phyloP scores from a whole-genome alignment of 92 coral and sea anemone species.

The Galaxea fascicularis region DNA sequence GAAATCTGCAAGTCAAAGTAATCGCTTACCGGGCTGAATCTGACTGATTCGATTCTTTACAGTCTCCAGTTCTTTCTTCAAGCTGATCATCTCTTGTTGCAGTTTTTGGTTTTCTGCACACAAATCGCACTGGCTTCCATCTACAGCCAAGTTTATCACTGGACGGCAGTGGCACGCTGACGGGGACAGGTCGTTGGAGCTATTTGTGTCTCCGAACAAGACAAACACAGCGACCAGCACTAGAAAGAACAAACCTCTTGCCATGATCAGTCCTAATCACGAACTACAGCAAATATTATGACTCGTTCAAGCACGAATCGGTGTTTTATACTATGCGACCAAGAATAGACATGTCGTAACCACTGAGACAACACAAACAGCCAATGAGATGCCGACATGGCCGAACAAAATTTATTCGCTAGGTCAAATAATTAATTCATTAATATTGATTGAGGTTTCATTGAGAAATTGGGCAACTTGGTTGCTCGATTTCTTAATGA shows the following conservation, averaged over 20 bases:
- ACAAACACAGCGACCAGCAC: neutral
- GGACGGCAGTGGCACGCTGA: constrained; percentile 31
- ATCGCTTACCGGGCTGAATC: constrained; percentile 7
- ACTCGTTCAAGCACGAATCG: no score
- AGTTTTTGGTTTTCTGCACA: constrained; percentile 9
- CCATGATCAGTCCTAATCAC: neutral
- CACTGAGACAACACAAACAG: no score
- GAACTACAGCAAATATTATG: no score
- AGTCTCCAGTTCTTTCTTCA: constrained; percentile 20
- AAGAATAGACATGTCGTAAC: no score
- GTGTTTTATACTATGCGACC: no score
- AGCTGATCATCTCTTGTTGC: neutral
- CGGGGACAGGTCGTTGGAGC: neutral
- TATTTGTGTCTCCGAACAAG: neutral
- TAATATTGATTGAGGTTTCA: no score
- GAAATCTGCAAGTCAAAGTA: neutral
- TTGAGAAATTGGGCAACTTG: no score
- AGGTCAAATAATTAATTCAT: no score
- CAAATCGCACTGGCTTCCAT: constrained; percentile 7
- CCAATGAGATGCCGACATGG: no score
- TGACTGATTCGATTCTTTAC: neutral
- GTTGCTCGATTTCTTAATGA: no score
- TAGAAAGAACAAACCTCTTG: neutral
- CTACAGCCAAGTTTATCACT: constrained; percentile 14
- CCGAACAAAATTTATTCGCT: no score